Conservation (phyloP, 2,113 vertebrate species). For the Vireo altiloquus region DNA sequence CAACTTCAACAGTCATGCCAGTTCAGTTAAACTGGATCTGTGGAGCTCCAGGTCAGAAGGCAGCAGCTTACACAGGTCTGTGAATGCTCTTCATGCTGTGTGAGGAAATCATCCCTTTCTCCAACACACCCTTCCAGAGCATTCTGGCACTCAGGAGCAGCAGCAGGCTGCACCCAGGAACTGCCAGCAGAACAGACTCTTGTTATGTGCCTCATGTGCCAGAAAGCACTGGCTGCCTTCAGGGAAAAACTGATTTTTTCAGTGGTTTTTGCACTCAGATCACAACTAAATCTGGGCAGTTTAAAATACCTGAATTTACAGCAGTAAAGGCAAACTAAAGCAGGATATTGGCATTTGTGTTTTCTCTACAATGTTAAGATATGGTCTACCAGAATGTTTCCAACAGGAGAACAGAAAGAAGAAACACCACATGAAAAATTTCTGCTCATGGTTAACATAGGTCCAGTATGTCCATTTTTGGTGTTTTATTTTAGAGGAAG, state of each 20-base stretch:
- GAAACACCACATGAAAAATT: background rate
- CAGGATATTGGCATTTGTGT: background rate
- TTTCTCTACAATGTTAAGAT: background rate
- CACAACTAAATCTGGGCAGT: background rate
- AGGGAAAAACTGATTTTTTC: background rate
- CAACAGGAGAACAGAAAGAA: background rate
- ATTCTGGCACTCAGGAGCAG: background rate
- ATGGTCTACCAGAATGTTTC: background rate
- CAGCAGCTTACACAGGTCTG: background rate
- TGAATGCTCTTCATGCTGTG: background rate
- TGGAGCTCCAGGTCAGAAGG: background rate
- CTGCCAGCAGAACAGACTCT: background rate
- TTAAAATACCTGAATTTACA: background rate
- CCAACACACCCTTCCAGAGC: background rate
- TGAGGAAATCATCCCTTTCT: background rate
- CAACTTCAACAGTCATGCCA: background rate
- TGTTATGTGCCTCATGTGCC: background rate
- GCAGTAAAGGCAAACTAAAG: background rate
- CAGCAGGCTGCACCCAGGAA: background rate
- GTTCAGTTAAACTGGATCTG: background rate
- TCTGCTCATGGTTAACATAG: background rate
- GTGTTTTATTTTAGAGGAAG: background rate
- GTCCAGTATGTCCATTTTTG: background rate
- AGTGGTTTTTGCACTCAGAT: background rate
- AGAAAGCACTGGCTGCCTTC: background rate